phyloP scores from a whole-genome alignment of 2,888 invertebrate species.

The Ichneumoninae sp. region DNA sequence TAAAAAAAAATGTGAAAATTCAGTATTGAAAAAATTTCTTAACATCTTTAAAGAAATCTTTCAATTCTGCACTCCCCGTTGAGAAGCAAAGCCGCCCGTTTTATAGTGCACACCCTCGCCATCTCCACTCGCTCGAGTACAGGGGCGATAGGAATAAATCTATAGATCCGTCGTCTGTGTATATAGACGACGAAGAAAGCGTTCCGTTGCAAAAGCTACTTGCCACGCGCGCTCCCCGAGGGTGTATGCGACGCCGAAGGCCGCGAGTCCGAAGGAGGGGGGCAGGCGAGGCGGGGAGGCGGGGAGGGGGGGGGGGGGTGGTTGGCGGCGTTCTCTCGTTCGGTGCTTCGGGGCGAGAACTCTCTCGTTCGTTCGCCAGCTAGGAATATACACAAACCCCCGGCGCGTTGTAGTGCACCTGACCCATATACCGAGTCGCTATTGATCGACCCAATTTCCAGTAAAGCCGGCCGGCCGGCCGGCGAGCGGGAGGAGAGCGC shows the following conservation, averaged over 20 bases:
- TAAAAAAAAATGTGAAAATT: neutral
- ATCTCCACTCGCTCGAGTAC: neutral
- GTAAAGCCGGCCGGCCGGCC: slow-evolving; percentile 72
- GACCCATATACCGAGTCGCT: slow-evolving; percentile 80
- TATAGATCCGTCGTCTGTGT: neutral
- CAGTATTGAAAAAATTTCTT: neutral
- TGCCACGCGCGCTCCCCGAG: slow-evolving; percentile 30
- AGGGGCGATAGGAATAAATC: neutral
- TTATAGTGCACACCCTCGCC: neutral
- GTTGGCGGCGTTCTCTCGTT: neutral
- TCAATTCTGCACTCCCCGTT: too few relatives aligned
- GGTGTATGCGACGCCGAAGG: slow-evolving; percentile 43
- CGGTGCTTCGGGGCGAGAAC: neutral
- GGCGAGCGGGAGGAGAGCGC: slow-evolving; percentile 29
- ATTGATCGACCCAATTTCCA: slow-evolving; percentile 83
- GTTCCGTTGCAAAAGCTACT: slow-evolving; percentile 6
- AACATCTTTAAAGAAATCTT: too few relatives aligned
- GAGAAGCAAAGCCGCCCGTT: neutral
- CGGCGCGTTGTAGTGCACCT: slow-evolving; percentile 78
- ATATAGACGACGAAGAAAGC: neutral
- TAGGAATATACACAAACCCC: slow-evolving; percentile 24
- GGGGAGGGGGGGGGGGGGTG: neutral
- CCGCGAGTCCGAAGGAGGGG: slow-evolving; percentile 17
- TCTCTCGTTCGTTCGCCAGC: slow-evolving; percentile 11
- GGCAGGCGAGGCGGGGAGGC: neutral